Conservation (phyloP, 1,140 invertebrate species). For the Drosophila fuyamai region DNA sequence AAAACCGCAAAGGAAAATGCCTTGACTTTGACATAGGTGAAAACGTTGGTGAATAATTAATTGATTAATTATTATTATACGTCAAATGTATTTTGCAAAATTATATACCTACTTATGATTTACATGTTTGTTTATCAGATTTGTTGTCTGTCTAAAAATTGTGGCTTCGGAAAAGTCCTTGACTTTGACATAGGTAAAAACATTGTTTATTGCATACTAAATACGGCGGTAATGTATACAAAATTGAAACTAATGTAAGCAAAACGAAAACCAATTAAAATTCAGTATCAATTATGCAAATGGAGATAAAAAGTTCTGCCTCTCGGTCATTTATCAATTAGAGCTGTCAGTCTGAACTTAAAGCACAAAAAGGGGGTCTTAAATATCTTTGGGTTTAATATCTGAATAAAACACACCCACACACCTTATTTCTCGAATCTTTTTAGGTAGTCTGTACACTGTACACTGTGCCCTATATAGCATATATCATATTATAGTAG, state of each 20-base stretch:
- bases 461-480: no score
- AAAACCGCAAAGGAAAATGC: slow-evolving; percentile 28
- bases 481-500: no score
- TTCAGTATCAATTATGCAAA: slow-evolving; percentile 53
- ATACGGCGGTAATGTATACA: slow-evolving; percentile 24
- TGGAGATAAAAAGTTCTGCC: slow-evolving; percentile 30
- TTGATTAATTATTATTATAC: neutral
- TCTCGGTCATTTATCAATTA: slow-evolving; percentile 49
- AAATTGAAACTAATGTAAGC: slow-evolving; percentile 25
- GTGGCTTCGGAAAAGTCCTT: slow-evolving; percentile 19
- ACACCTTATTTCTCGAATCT: slow-evolving; percentile 4
- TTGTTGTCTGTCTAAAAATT: slow-evolving; percentile 17
- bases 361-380: slow-evolving; percentile 7
- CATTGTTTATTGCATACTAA: slow-evolving; percentile 13
- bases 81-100: slow-evolving; percentile 43
- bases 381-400: slow-evolving; percentile 3
- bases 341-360: slow-evolving; percentile 24
- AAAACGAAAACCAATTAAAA: slow-evolving; percentile 42
- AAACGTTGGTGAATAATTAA: neutral
- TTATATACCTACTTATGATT: neutral
- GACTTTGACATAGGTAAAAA: slow-evolving; percentile 48
- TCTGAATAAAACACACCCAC: slow-evolving; percentile 18
- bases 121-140: neutral
- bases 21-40: slow-evolving; percentile 55
- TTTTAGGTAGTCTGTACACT: slow-evolving; percentile 5